These are phyloP conservation scores for Pleuronectes platessa DNA, from an alignment of 2,113 vertebrate species.

Conservation along the genomic window DNA sequence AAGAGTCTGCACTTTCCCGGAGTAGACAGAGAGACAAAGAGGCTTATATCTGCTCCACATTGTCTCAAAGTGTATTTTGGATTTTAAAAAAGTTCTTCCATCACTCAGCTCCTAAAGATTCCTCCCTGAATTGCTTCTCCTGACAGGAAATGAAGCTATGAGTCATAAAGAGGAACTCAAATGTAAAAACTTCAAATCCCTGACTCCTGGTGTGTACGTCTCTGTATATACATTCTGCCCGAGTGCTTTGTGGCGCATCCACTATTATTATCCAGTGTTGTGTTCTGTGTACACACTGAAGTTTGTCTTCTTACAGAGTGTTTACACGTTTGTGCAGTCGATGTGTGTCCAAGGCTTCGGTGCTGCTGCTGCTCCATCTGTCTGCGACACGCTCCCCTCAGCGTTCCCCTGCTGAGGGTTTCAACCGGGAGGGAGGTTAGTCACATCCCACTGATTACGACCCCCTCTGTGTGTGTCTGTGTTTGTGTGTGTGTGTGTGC, in stretches of 20 bases:
- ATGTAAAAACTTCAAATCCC: neutral
- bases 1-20: too few species aligned
- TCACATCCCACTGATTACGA: slow-evolving; percentile 36
- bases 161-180: neutral
- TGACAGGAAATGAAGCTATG: neutral
- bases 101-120: too few species aligned
- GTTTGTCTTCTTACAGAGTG: slow-evolving; percentile 28
- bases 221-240: neutral
- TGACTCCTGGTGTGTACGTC: neutral
- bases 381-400: neutral
- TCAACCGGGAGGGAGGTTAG: slow-evolving; percentile 35
- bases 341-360: slow-evolving; percentile 16
- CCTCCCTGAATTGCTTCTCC: too few species aligned
- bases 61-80: too few species aligned
- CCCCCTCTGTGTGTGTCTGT: neutral
- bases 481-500: slow-evolving; percentile 6
- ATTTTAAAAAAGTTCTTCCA: too few species aligned
- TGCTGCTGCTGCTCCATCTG: slow-evolving; percentile 10
- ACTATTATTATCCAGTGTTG: neutral
- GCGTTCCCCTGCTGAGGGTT: slow-evolving; percentile 17
- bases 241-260: neutral
- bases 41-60: too few species aligned
- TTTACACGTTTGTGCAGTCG: slow-evolving; percentile 36
- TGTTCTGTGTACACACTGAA: slow-evolving; percentile 18
- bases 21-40: too few species aligned